Base-by-base conservation (phyloP, 2,888 invertebrate genomes). In the Crossocerus cetratus region DNA sequence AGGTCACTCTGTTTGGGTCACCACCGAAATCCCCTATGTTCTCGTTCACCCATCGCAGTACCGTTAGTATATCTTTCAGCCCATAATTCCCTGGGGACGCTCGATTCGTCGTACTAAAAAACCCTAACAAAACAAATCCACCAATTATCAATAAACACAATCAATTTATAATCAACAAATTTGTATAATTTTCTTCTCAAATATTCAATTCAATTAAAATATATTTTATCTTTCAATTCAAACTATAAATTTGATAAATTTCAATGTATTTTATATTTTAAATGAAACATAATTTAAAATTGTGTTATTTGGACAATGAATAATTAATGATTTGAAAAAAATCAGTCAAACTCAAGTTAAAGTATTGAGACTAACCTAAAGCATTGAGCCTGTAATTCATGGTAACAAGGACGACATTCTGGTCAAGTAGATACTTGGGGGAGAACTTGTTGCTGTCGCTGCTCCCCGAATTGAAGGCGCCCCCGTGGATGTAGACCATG, bases 81-180 rank as follows among this genome's bases (percentile, higher is more conserved):
- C 84, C 89, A 20, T 86, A 86, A 77, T 90, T 90, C 4, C 90
- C 90, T 0, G 89, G 86, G 1, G 86, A 76, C 18, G 69, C 72
- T 44, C 76, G 64, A 67, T 81, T 88, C 2, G 82, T 86, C 2
- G 85, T 87, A 65, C 87, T 87, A 61, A 89, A 83, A 70, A 88
- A 89, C 20, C 89, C 89, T 89, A 61, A 21, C 14, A 44, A 21
- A 72, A 67, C 2, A 14, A 57, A 43, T n/a, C n/a, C n/a, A n/a
- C n/a, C n/a, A n/a, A n/a, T n/a, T n/a, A n/a, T n/a, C n/a, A n/a
- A n/a, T n/a, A n/a, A n/a, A n/a, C n/a, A n/a, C n/a, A n/a, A n/a
- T n/a, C n/a, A n/a, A n/a, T n/a, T n/a, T n/a, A n/a, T n/a, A n/a
- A n/a, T n/a, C n/a, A n/a, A n/a, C n/a, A n/a, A n/a, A n/a, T n/a